Percentiles rank a stretch among this genome's conserved stretches.
These are phyloP conservation scores for Potamilus streckersoni DNA, from an alignment of 1,140 invertebrate genomes.

Conservation along the genomic window DNA sequence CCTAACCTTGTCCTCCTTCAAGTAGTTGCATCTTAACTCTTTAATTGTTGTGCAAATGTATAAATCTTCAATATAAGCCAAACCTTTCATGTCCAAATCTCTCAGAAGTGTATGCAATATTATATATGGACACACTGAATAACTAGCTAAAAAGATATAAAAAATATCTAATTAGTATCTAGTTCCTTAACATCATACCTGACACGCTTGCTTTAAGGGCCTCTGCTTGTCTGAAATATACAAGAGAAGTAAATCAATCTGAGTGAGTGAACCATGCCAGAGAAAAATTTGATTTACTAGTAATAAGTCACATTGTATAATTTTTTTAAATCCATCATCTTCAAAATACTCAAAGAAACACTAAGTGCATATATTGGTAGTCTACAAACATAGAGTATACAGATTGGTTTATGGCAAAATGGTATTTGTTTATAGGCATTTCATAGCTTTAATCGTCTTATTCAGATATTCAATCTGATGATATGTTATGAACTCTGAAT, in stretches of 20 bases:
- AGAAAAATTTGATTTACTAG: too few species aligned
- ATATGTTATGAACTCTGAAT: too few species aligned
- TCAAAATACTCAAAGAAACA: too few species aligned
- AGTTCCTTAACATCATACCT: constrained; percentile 29
- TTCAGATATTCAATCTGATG: too few species aligned
- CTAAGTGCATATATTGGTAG: too few species aligned
- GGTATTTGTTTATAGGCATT: too few species aligned
- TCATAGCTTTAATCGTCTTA: too few species aligned
- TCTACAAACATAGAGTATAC: too few species aligned
- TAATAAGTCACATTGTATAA: too few species aligned
- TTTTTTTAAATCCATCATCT: too few species aligned
- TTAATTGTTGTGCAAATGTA: background rate
- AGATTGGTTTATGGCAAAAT: too few species aligned
- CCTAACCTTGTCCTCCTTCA: background rate
- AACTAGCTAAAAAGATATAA: background rate
- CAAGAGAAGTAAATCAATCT: constrained; percentile 10
- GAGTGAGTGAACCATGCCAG: too few species aligned
- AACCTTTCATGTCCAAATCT: background rate
- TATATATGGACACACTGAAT: background rate
- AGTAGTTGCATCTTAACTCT: constrained; percentile 1
- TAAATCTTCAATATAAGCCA: background rate
- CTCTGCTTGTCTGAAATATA: constrained; percentile 61
- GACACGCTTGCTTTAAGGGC: constrained; percentile 56
- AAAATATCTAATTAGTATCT: background rate
- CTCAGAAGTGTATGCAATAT: background rate